Conservation (phyloP, 2,113 vertebrate genomes). For the Gnathonemus echidnorhynchus region DNA sequence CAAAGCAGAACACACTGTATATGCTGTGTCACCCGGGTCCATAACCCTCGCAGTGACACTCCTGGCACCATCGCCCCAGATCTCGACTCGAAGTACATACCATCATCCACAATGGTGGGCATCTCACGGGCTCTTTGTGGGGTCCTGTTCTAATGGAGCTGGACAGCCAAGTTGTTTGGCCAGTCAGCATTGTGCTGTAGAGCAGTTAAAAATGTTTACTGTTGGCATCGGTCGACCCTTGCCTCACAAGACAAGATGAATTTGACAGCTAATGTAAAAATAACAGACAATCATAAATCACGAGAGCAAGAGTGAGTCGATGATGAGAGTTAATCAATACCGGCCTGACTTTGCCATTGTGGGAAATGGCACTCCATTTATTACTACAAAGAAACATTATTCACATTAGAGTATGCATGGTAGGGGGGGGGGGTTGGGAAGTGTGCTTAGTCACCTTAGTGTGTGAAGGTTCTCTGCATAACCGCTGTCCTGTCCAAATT, state of each 20-base stretch:
- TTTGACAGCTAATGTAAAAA: slow-evolving; percentile 93
- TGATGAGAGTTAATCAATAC: slow-evolving; percentile 96
- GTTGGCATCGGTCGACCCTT: slow-evolving; percentile 68
- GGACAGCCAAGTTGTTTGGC: slow-evolving; percentile 31
- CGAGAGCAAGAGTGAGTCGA: slow-evolving; percentile 77
- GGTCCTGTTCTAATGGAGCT: neutral
- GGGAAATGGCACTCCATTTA: slow-evolving; percentile 88
- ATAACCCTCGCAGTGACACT: neutral
- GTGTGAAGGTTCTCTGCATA: neutral
- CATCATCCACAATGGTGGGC: neutral
- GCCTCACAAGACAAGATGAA: slow-evolving; percentile 82
- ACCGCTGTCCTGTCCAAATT: neutral
- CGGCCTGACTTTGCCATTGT: slow-evolving; percentile 86
- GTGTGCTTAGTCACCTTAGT: slow-evolving; percentile 20
- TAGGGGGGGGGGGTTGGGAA: slow-evolving; percentile 27
- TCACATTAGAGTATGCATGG: slow-evolving; percentile 67
- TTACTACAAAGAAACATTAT: slow-evolving; percentile 74
- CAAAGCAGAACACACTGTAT: neutral
- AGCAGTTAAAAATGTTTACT: slow-evolving; percentile 64
- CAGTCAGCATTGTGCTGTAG: slow-evolving; percentile 10
- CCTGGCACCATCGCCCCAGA: neutral
- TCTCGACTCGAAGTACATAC: neutral
- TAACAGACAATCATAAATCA: slow-evolving; percentile 88
- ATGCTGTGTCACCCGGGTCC: neutral
- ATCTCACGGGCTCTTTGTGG: neutral